Evolutionary conservation across 1,140 invertebrate species (phyloP), one percentile per base, ranked within the genome.

Genomic region (Helicorthomorpha holstii): DNA sequence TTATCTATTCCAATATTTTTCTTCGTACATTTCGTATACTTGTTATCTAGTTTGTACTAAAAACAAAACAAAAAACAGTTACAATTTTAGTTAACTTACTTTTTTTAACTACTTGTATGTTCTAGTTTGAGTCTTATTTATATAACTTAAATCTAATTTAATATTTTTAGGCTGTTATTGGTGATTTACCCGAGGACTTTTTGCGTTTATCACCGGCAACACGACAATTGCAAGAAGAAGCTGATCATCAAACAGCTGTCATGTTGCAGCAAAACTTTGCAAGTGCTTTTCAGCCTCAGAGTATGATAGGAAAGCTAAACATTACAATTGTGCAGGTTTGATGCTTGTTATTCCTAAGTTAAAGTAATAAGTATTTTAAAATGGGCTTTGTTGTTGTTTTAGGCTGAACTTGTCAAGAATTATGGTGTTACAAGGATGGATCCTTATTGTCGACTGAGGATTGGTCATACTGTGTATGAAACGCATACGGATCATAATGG

Each of bases 361-460:
- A 29, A 22, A 34, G 14, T 21, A 27, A 45, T 38, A 0, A 26
- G 23, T n/a, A 4, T 27, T 34, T 24, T 24, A 42, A 27, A 16
- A 42, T 42, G 54, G 62, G 29, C 7, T 34, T 54, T 60, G 51
- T 54, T 29, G 29, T 53, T 41, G 56, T 65, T 66, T 43, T 58
- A 84, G 76, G 83, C 91, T 7, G 92, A 89, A 69, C 71, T 98
- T 49, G 81, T 82, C 1, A 95, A 96, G 70, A 97, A 96, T 69
- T 98, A 97, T 79, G 92, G 93, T 29, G 73, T 97, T 57, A 87
- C 88, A 1, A 75, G 86, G 55, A 97, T 96, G 92, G 91, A 96
- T 70, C 91, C 91, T 0, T 96, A 96, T 67, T 87, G 87, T n/a
- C 74, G 91, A 58, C 64, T 96, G 45, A 74, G 89, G 58, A 77